These are phyloP conservation scores for Urocyon cinereoargenteus DNA, from an alignment of 2,797 vertebrate genomes.

Conservation along the genomic window DNA sequence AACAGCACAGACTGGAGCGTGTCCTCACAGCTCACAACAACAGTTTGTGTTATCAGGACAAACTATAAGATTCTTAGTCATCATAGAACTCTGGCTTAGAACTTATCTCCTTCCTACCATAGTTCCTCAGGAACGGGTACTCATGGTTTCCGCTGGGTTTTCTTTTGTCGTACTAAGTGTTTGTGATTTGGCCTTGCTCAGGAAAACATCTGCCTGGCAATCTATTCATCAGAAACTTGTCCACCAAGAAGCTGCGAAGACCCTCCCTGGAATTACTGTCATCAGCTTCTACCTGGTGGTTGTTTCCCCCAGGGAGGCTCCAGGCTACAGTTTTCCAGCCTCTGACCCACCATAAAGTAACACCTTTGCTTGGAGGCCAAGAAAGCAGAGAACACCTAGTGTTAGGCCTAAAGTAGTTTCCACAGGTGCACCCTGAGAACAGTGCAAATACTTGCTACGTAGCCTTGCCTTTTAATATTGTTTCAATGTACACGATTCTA, in stretches of 20 bases:
- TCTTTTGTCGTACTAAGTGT: not conserved
- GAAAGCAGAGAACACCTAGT: not conserved
- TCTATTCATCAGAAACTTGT: not conserved
- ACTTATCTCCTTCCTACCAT: not conserved
- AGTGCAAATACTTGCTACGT: not conserved
- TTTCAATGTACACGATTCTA: not conserved
- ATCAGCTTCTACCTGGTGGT: not conserved
- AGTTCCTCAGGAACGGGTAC: not conserved
- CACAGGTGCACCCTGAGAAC: not conserved
- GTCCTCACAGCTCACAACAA: no score
- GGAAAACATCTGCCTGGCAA: not conserved
- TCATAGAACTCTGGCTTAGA: not conserved
- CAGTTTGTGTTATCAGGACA: not conserved
- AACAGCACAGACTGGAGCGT: not conserved
- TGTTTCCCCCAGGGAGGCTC: not conserved
- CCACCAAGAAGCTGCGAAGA: not conserved
- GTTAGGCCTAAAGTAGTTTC: not conserved
- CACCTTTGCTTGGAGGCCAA: not conserved
- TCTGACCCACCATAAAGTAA: not conserved
- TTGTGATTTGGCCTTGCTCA: not conserved
- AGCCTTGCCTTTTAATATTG: not conserved
- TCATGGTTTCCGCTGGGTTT: not conserved
- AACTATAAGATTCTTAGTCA: not conserved
- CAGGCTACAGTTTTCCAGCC: not conserved
- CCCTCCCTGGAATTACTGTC: not conserved